Evolutionary conservation across 2,113 vertebrate genomes (phyloP).

Genomic region (Pantherophis guttatus): DNA sequence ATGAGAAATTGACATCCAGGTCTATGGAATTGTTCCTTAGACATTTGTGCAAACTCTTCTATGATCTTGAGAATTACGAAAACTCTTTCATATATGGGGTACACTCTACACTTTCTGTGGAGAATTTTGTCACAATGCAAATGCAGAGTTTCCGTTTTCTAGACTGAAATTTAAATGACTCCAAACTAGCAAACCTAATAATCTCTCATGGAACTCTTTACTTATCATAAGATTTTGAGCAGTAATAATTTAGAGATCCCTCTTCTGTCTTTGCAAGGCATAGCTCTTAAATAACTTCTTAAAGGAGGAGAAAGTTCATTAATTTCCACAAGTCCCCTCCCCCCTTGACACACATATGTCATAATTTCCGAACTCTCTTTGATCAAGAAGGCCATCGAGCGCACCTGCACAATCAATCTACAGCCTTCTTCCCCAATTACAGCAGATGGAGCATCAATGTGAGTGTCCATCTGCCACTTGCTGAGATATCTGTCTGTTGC

Average conservation of each 20-base stretch:
- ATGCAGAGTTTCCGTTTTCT: not conserved
- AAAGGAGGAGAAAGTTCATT: not conserved
- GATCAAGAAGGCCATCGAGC: not conserved
- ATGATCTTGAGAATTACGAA: not conserved
- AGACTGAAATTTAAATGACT: not conserved
- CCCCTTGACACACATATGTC: not conserved
- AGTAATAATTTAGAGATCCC: not conserved
- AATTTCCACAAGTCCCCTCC: not conserved
- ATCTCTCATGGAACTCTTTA: not conserved
- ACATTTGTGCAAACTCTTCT: not conserved
- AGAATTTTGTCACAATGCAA: not conserved
- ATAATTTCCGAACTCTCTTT: not conserved
- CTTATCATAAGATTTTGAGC: not conserved
- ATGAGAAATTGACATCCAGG: not conserved
- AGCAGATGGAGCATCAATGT: conserved; percentile 15
- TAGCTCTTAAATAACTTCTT: not conserved
- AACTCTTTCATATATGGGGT: not conserved
- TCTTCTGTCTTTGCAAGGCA: not conserved
- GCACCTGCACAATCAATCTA: conserved; percentile 18
- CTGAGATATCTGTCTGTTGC: conserved; percentile 10
- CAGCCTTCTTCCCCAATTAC: not conserved
- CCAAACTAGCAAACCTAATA: not conserved
- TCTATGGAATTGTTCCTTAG: not conserved
- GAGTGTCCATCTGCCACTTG: conserved; percentile 8
- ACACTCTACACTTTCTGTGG: not conserved